Evolutionary conservation across 2,113 vertebrate species (phyloP).

Genomic region (Nothoprocta pentlandii): DNA sequence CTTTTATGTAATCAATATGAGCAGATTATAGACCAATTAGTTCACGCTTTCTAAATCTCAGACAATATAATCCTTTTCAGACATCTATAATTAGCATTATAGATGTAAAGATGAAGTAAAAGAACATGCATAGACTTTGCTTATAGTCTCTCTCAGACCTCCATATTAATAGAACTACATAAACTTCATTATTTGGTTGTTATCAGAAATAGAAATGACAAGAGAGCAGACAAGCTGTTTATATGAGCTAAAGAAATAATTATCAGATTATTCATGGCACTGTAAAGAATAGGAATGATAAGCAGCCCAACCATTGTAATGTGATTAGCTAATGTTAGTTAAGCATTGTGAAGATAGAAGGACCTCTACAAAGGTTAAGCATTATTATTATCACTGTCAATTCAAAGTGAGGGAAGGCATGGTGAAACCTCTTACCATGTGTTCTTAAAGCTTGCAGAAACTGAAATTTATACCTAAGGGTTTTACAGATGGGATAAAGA

Average conservation of each 20-base stretch:
- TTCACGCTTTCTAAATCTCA: not conserved
- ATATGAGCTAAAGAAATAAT: constrained; percentile 48
- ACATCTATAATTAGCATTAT: not conserved
- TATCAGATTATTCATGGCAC: constrained; percentile 52
- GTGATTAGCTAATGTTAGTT: constrained; percentile 51
- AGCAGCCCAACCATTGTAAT: constrained; percentile 34
- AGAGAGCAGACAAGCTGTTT: constrained; percentile 58
- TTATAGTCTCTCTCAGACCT: not conserved
- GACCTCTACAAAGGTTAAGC: constrained; percentile 43
- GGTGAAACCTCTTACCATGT: constrained; percentile 7
- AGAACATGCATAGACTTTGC: not conserved
- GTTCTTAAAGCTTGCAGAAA: constrained; percentile 17
- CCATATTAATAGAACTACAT: not conserved
- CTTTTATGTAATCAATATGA: constrained; percentile 1
- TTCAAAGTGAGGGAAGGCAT: constrained; percentile 23
- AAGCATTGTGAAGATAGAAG: constrained; percentile 27
- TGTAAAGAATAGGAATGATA: constrained; percentile 51
- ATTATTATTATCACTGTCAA: constrained; percentile 37
- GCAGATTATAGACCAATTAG: not conserved
- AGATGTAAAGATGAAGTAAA: not conserved
- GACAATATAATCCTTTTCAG: not conserved
- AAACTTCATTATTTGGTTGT: not conserved
- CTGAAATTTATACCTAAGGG: constrained; percentile 16
- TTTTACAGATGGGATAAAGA: constrained; percentile 4
- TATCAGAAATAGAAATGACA: constrained; percentile 45